phyloP scores from a whole-genome alignment of 2,113 vertebrate species.

The Amphilophus citrinellus region DNA sequence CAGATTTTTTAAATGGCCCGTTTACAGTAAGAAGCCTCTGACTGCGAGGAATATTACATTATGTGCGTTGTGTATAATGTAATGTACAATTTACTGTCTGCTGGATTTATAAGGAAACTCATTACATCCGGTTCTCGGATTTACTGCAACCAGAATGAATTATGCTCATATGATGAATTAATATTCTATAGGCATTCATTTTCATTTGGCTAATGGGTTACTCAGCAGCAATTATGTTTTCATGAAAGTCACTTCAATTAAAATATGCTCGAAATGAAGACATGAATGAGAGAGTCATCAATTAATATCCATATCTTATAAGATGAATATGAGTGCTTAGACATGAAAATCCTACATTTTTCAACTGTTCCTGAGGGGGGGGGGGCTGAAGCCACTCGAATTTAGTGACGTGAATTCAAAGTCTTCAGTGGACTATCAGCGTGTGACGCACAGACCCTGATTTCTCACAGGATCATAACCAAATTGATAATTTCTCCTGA shows the following conservation, averaged over 20 bases:
- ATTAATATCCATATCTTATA: constrained; percentile 32
- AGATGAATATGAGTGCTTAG: constrained; percentile 52
- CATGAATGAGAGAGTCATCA: constrained; percentile 54
- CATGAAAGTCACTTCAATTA: constrained; percentile 80
- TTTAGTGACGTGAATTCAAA: constrained; percentile 55
- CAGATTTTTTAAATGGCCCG: constrained; percentile 22
- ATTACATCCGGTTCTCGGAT: constrained; percentile 32
- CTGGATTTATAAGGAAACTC: constrained; percentile 31
- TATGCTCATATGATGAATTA: constrained; percentile 52
- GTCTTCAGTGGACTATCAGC: constrained; percentile 35
- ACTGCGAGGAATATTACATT: background rate
- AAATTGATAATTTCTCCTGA: constrained; percentile 59
- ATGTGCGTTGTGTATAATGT: constrained; percentile 20
- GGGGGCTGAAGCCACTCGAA: background rate
- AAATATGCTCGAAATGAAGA: constrained; percentile 64
- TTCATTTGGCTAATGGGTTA: constrained; percentile 64
- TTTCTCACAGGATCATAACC: constrained; percentile 70
- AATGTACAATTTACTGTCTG: constrained; percentile 40
- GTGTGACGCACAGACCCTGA: constrained; percentile 61
- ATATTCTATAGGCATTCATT: constrained; percentile 61
- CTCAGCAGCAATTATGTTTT: constrained; percentile 61
- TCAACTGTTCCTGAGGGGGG: constrained; percentile 16
- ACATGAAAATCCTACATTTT: constrained; percentile 47
- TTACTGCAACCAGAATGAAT: constrained; percentile 33
- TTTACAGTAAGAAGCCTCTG: constrained; percentile 12